These are phyloP conservation scores for Oegoconia quadripuncta DNA, from an alignment of 2,888 invertebrate species.

Conservation along the genomic window DNA sequence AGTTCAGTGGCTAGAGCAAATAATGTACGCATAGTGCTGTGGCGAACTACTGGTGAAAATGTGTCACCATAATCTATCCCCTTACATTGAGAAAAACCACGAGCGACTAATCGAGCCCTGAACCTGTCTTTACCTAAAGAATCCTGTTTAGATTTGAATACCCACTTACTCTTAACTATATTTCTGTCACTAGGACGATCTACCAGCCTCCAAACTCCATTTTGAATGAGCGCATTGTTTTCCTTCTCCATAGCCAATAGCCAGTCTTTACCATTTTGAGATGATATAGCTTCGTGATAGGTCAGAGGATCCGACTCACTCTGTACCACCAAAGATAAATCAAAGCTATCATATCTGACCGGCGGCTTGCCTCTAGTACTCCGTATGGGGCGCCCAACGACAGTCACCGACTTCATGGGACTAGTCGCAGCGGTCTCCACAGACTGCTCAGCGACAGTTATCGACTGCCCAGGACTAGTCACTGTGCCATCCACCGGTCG, in stretches of 20 bases:
- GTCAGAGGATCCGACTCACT: constrained; percentile 1
- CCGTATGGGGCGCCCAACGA: neutral
- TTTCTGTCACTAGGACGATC: constrained; percentile 9
- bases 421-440: too few species aligned
- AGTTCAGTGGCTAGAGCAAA: constrained; percentile 5
- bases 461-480: too few species aligned
- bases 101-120: constrained; percentile 14
- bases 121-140: constrained; percentile 6
- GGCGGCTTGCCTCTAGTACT: constrained; percentile 2
- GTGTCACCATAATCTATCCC: constrained; percentile 15
- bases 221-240: constrained; percentile 12
- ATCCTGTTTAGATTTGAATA: constrained; percentile 15
- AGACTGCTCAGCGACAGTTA: too few species aligned
- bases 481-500: too few species aligned
- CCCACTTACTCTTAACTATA: constrained; percentile 18
- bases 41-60: constrained; percentile 16
- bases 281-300: constrained; percentile 5
- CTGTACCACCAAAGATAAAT: neutral
- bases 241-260: constrained; percentile 12
- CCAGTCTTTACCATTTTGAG: constrained; percentile 9
- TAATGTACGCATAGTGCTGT: constrained; percentile 8
- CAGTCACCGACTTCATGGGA: too few species aligned
- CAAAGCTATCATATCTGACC: constrained; percentile 7
- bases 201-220: constrained; percentile 13
- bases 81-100: constrained; percentile 9